Evolutionary conservation across 2,797 vertebrate genomes (phyloP).

Genomic region (Aulostomus chinensis): DNA sequence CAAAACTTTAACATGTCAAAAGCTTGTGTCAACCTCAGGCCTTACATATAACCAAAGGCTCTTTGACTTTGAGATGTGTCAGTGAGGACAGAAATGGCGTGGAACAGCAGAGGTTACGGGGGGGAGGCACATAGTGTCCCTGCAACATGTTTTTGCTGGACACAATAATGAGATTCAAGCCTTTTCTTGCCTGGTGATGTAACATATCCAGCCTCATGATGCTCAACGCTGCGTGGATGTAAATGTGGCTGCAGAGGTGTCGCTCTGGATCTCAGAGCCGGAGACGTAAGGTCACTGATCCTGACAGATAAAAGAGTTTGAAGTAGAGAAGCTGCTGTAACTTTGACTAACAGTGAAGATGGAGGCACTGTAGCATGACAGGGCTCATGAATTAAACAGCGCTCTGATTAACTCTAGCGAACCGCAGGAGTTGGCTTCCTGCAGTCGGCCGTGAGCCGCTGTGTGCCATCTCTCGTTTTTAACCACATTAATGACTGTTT

Average conservation of each 20-base stretch:
- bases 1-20: no score
- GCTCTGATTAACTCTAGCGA: slow-evolving; percentile 62
- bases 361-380: slow-evolving; percentile 64
- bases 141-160: no score
- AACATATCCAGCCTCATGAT: slow-evolving; percentile 12
- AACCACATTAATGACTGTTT: slow-evolving; percentile 30
- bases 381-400: slow-evolving; percentile 75
- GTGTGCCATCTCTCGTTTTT: slow-evolving; percentile 15
- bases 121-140: no score
- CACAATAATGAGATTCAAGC: slow-evolving; percentile 23
- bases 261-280: slow-evolving; percentile 17
- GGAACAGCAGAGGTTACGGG: no score
- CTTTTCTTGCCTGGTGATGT: slow-evolving; percentile 9
- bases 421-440: slow-evolving; percentile 32
- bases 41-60: no score
- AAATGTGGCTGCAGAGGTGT: slow-evolving; percentile 8
- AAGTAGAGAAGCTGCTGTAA: slow-evolving; percentile 42
- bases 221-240: slow-evolving; percentile 1
- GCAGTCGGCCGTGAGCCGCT: slow-evolving; percentile 33
- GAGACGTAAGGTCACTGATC: slow-evolving; percentile 37
- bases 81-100: no score
- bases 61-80: slow-evolving; percentile 6
- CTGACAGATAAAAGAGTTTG: slow-evolving; percentile 43
- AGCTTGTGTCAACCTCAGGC: no score
- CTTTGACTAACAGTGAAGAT: slow-evolving; percentile 34